Percentiles rank a stretch among this genome's conserved stretches.
Conservation (phyloP, 2,888 invertebrate genomes). For the Scaptomyza cyrtandrae region DNA sequence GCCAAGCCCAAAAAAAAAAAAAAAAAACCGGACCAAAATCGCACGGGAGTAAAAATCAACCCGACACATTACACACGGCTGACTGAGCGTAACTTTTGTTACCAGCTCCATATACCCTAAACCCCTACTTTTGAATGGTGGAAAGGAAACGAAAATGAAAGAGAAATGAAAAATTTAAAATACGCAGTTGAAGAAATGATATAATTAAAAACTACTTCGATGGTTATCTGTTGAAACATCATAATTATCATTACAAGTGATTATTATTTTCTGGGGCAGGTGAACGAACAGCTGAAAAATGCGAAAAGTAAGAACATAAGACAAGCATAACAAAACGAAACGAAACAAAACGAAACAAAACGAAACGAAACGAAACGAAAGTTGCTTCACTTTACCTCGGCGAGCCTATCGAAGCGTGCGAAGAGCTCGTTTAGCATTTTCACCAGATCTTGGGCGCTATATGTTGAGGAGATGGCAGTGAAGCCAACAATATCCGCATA, state of each 20-base stretch:
- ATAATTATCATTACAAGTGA: conserved; percentile 47
- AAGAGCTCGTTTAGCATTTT: conserved; percentile 98
- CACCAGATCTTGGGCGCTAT: conserved; percentile 97
- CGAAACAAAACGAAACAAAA: conserved; percentile 3
- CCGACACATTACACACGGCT: conserved; percentile 66
- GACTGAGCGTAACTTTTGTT: conserved; percentile 70
- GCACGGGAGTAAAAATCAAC: conserved; percentile 68
- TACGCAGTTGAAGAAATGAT: too few species aligned
- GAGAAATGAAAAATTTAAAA: too few species aligned
- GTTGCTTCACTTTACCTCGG: conserved; percentile 86
- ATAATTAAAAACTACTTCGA: conserved; percentile 35
- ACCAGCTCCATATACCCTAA: not conserved
- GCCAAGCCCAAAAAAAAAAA: conserved; percentile 12
- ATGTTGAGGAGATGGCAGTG: conserved; percentile 97
- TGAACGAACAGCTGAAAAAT: conserved; percentile 54
- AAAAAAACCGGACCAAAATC: conserved; percentile 37
- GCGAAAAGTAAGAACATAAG: conserved; percentile 15
- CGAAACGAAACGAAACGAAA: conserved; percentile 20
- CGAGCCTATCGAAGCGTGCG: conserved; percentile 96
- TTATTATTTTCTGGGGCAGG: conserved; percentile 39
- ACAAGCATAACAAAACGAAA: conserved; percentile 11
- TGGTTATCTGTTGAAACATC: conserved; percentile 56
- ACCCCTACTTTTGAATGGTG: not conserved
- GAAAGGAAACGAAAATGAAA: not conserved
- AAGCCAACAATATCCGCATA: conserved; percentile 99